Evolutionary conservation across 2,888 invertebrate genomes (phyloP).

Genomic region (Caenorhabditis japonica): DNA sequence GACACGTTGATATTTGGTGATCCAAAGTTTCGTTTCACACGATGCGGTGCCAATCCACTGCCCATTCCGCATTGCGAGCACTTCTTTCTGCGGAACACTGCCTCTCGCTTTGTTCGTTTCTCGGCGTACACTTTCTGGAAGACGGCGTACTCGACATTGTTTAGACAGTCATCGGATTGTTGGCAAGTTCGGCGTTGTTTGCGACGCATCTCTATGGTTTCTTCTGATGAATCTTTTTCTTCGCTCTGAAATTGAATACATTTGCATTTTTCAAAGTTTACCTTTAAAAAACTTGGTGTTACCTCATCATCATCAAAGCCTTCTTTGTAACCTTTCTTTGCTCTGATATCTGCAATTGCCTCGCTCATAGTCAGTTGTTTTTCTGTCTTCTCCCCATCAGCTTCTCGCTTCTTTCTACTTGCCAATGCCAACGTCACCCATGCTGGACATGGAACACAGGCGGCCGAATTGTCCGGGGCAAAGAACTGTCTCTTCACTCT

Average conservation of each 20-base stretch:
- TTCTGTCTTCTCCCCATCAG: constrained; percentile 14
- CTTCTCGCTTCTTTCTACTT: constrained; percentile 60
- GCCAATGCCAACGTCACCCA: constrained; percentile 73
- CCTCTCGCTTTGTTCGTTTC: constrained; percentile 66
- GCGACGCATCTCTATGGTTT: constrained; percentile 46
- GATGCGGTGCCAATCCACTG: constrained; percentile 36
- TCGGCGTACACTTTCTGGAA: constrained; percentile 70
- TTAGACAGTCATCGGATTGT: constrained; percentile 71
- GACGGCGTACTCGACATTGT: constrained; percentile 65
- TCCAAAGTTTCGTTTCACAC: constrained; percentile 69
- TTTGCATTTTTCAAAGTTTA: not conserved
- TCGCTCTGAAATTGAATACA: constrained; percentile 10
- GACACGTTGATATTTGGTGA: constrained; percentile 71
- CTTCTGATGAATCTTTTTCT: constrained; percentile 48
- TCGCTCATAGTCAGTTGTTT: constrained; percentile 58
- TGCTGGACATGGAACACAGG: constrained; percentile 73
- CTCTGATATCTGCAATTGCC: constrained; percentile 65
- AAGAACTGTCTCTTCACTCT: constrained; percentile 72
- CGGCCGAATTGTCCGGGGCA: constrained; percentile 66
- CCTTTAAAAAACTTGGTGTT: not conserved
- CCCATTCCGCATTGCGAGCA: constrained; percentile 58
- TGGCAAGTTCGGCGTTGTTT: constrained; percentile 55
- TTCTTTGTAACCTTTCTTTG: constrained; percentile 63
- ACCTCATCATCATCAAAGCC: constrained; percentile 58
- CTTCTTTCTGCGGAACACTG: constrained; percentile 58